Percentiles rank a stretch among this genome's conserved stretches.
Evolutionary conservation across 2,888 invertebrate species (phyloP).

Genomic region (Euspilapteryx auroguttella): DNA sequence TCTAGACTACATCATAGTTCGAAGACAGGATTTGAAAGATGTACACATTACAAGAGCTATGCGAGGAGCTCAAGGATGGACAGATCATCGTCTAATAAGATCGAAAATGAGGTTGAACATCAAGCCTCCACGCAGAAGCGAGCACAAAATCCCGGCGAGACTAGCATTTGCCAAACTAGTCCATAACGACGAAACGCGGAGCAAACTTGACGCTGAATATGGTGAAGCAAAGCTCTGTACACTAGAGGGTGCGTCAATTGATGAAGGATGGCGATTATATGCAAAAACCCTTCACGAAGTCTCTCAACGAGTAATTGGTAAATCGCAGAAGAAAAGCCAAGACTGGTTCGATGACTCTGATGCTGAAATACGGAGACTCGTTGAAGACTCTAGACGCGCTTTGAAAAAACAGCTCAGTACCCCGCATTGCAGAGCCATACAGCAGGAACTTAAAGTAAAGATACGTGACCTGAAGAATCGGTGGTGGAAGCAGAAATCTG

Average conservation of each 20-base stretch:
- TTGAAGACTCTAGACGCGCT: conserved; percentile 4
- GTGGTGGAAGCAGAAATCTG: conserved; percentile 9
- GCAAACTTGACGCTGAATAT: too few relatives aligned
- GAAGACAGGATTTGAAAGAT: conserved; percentile 8
- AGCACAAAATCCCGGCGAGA: neutral
- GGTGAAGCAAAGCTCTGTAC: neutral
- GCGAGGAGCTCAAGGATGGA: conserved; percentile 11
- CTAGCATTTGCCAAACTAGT: conserved; percentile 2
- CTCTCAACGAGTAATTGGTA: neutral
- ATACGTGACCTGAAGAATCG: conserved; percentile 4
- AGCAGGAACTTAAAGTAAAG: conserved; percentile 3
- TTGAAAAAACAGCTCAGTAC: too few relatives aligned
- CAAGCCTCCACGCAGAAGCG: conserved; percentile 4
- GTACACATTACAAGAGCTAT: conserved; percentile 11
- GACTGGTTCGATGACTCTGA: neutral
- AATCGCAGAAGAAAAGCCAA: neutral
- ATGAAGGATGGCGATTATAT: conserved; percentile 1
- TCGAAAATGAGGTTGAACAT: conserved; percentile 7
- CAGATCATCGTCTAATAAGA: conserved; percentile 10
- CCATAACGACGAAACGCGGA: neutral
- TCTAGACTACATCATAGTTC: conserved; percentile 9
- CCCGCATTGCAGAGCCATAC: too few relatives aligned
- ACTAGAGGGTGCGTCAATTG: neutral
- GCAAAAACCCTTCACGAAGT: neutral
- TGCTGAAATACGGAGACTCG: conserved; percentile 4